Evolutionary conservation across 2,888 invertebrate species (phyloP).

Genomic region (Cerastoderma edule): DNA sequence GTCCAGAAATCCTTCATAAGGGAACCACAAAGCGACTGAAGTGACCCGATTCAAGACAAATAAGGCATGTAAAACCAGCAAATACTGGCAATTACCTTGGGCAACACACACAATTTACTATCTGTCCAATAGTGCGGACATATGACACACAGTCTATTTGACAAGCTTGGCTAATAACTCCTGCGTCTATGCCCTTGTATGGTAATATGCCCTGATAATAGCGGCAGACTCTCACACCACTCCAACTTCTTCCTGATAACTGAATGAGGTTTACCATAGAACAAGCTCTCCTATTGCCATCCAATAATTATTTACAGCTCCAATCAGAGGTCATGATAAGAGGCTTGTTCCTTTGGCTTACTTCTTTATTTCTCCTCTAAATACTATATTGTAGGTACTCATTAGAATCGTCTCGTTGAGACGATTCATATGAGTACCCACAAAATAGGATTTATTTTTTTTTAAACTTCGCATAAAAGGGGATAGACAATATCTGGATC

Average conservation of each 20-base stretch:
- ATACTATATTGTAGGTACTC: constrained; percentile 7
- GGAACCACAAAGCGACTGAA: too few species aligned
- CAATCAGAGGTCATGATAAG: too few species aligned
- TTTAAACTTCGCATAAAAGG: too few species aligned
- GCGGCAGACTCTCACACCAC: not conserved
- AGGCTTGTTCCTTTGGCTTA: too few species aligned
- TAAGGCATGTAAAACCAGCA: not conserved
- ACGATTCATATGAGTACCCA: constrained; percentile 11
- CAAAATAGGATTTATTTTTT: constrained; percentile 6
- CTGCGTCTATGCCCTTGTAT: constrained; percentile 1
- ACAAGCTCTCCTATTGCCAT: too few species aligned
- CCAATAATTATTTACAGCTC: too few species aligned
- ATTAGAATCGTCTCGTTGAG: constrained; percentile 7
- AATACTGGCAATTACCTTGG: not conserved
- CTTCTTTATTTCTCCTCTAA: not conserved
- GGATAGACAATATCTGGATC: too few species aligned
- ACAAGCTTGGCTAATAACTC: not conserved
- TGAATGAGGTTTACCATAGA: too few species aligned
- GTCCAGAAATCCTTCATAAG: not conserved
- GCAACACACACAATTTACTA: not conserved
- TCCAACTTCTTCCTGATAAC: too few species aligned
- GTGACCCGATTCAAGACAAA: constrained; percentile 1
- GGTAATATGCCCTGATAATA: not conserved
- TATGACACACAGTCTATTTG: not conserved
- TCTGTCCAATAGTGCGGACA: constrained; percentile 4